Evolutionary conservation across 23 tunicate genomes (phyloP).

Genomic region (Halocynthia aurantium): DNA sequence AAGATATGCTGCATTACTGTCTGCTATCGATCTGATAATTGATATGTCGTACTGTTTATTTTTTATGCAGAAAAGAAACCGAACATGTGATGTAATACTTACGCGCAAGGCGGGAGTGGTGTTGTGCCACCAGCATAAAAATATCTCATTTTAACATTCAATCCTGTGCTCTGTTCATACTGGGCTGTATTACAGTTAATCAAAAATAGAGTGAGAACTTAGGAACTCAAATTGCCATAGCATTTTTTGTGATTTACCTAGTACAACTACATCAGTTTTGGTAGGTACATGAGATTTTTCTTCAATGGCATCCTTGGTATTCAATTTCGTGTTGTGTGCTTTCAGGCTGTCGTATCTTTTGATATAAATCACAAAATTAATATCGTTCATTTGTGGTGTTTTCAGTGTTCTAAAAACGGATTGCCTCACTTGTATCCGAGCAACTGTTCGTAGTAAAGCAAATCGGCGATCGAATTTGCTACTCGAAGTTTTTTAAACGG

Average conservation of each 20-base stretch:
- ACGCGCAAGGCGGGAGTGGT: too few species aligned
- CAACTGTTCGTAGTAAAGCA: constrained; percentile 9
- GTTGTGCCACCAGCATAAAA: too few species aligned
- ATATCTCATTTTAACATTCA: too few species aligned
- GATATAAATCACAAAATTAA: not conserved
- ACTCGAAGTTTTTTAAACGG: not conserved
- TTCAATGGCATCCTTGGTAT: not conserved
- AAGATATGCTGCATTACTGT: too few species aligned
- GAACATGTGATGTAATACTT: too few species aligned
- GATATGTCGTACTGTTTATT: too few species aligned
- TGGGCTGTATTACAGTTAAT: too few species aligned
- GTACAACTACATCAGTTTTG: not conserved
- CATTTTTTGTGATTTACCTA: not conserved
- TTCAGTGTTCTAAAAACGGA: not conserved
- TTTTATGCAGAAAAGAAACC: too few species aligned
- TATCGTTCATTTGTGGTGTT: not conserved
- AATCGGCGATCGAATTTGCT: not conserved
- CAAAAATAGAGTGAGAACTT: too few species aligned
- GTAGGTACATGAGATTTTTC: constrained; percentile 1
- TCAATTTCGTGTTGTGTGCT: not conserved
- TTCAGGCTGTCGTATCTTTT: not conserved
- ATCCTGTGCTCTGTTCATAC: too few species aligned
- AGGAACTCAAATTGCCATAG: too few species aligned
- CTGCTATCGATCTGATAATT: too few species aligned
- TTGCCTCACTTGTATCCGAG: constrained; percentile 20